These are phyloP conservation scores for Maniola hyperantus DNA, from an alignment of 2,888 invertebrate species.

Conservation along the genomic window DNA sequence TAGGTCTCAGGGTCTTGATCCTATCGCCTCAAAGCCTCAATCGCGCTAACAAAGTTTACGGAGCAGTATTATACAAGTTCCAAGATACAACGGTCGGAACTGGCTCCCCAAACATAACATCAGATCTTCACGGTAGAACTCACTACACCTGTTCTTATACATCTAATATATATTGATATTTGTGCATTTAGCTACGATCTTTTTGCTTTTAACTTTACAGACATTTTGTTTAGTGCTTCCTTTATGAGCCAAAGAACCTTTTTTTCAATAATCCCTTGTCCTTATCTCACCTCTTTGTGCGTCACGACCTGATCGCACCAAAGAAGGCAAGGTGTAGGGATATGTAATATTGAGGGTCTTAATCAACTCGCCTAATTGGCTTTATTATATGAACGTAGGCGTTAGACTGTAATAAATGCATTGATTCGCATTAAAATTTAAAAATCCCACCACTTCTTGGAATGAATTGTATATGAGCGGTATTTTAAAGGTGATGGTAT, in stretches of 20 bases:
- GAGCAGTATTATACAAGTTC: too few species aligned
- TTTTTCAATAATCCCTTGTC: constrained; percentile 8
- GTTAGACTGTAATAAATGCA: constrained; percentile 41
- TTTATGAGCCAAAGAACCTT: constrained; percentile 9
- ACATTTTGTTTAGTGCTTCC: not conserved
- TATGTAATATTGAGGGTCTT: constrained; percentile 21
- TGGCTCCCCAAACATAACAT: too few species aligned
- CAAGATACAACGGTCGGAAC: too few species aligned
- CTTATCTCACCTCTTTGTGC: constrained; percentile 20
- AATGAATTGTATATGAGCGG: not conserved
- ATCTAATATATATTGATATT: too few species aligned
- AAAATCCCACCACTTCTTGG: not conserved
- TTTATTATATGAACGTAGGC: constrained; percentile 44
- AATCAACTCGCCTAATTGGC: constrained; percentile 39
- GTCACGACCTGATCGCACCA: constrained; percentile 19
- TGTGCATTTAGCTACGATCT: too few species aligned
- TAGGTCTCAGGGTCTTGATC: too few species aligned
- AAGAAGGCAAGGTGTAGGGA: constrained; percentile 28
- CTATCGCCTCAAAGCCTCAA: too few species aligned
- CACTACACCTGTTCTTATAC: too few species aligned
- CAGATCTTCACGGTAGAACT: too few species aligned
- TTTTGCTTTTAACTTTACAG: too few species aligned
- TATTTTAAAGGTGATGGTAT: too few species aligned
- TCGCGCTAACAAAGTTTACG: too few species aligned
- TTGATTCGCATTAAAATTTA: constrained; percentile 42